phyloP scores from a whole-genome alignment of 2,113 vertebrate genomes.

The Oreochromis tanganicae region DNA sequence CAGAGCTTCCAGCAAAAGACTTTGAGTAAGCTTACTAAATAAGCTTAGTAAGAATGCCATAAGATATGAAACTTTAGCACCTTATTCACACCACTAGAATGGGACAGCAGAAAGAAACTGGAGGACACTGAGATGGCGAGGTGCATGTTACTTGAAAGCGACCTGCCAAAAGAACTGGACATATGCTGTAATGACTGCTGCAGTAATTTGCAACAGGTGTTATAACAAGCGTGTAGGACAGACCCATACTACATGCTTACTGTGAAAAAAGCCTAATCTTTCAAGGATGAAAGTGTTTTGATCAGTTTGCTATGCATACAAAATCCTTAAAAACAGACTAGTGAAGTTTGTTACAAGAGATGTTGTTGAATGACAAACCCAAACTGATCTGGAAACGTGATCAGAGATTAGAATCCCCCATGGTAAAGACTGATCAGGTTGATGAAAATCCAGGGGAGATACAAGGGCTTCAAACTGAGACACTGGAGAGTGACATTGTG shows the following conservation, averaged over 20 bases:
- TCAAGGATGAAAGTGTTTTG: too few species aligned
- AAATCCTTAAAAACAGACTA: background rate
- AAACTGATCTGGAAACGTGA: background rate
- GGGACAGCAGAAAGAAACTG: background rate
- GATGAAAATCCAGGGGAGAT: background rate
- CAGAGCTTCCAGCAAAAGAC: background rate
- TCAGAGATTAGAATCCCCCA: background rate
- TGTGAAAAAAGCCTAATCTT: too few species aligned
- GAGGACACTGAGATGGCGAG: background rate
- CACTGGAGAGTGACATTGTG: background rate
- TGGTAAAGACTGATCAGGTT: background rate
- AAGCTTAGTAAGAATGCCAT: background rate
- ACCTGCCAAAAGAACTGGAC: too few species aligned
- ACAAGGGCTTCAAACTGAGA: background rate
- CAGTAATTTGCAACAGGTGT: too few species aligned
- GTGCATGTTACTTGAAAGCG: too few species aligned
- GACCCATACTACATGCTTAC: too few species aligned
- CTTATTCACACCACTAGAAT: background rate
- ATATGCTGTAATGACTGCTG: too few species aligned
- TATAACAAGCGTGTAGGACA: too few species aligned
- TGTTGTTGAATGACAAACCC: background rate
- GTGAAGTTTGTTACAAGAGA: background rate
- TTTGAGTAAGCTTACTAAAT: background rate
- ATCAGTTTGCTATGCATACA: background rate
- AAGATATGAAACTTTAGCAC: background rate